Conservation (phyloP, 1,140 invertebrate genomes). For the Drosophila ananassae region DNA sequence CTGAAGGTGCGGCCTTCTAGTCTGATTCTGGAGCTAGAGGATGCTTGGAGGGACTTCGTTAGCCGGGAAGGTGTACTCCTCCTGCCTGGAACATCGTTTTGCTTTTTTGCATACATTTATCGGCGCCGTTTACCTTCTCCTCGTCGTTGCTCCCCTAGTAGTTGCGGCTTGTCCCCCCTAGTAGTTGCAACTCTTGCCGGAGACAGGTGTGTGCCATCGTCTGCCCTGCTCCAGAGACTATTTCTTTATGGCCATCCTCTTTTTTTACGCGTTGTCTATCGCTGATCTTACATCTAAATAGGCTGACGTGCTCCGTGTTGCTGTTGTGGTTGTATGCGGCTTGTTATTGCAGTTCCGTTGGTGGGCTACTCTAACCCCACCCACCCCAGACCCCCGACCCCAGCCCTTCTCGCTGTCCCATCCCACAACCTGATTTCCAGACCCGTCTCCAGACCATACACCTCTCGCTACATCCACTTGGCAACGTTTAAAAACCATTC, state of each 20-base stretch:
- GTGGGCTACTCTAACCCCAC: constrained; percentile 7
- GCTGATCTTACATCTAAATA: constrained; percentile 76
- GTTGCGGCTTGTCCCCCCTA: constrained; percentile 8
- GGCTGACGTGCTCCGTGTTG: constrained; percentile 39
- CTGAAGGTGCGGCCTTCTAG: constrained; percentile 50
- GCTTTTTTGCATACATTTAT: constrained; percentile 59
- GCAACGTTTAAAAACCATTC: constrained; percentile 69
- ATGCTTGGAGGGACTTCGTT: constrained; percentile 22
- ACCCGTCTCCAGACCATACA: constrained; percentile 20
- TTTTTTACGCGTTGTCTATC: constrained; percentile 67
- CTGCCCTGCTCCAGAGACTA: constrained; percentile 10
- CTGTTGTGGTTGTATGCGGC: constrained; percentile 7
- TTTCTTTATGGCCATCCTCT: constrained; percentile 11
- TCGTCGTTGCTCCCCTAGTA: constrained; percentile 20
- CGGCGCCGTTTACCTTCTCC: constrained; percentile 29
- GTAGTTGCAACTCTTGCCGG: constrained; percentile 30
- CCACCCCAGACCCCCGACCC: not conserved
- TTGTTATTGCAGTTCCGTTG: constrained; percentile 58
- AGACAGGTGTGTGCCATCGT: constrained; percentile 61
- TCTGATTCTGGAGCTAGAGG: constrained; percentile 11
- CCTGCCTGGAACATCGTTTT: constrained; percentile 20
- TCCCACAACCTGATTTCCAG: constrained; percentile 28
- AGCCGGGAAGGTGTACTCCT: constrained; percentile 14
- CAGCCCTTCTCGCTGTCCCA: not conserved
- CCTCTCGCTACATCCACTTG: constrained; percentile 30